Evolutionary conservation across 2,113 vertebrate species (phyloP), one percentile per base, ranked within the genome.

Genomic region (Haemorhous mexicanus): DNA sequence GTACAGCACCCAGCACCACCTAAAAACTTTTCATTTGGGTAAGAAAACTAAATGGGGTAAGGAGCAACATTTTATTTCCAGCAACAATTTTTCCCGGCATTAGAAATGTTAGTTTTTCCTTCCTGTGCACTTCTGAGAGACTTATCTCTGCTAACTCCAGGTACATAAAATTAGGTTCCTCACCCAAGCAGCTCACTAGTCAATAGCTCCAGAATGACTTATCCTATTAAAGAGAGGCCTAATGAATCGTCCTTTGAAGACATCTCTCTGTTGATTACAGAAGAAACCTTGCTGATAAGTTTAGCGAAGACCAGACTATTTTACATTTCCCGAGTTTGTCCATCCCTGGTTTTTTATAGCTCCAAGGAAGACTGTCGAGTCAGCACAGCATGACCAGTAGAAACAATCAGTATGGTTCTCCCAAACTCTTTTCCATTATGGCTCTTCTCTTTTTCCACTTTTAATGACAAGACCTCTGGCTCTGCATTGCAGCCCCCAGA

Each of bases 361-460:
- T 80, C 46, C 43, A 77, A 17, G 1, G 1, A 84, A 62, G 59
- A 39, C 3, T 14, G 20, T 7, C 33, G 66, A 83, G 30, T 28
- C 6, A 4, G n/a, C 49, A 61, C 9, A 3, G 7, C 11, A 18
- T 3, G 32, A 41, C 4, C n/a, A 69, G 8, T 2, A n/a, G 28
- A 62, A 80, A 17, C 16, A 79, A 4, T 22, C 56, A 52, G 10
- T 7, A 8, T 0, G 56, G 32, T 17, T 41, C 30, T 64, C 22
- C 70, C 20, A 76, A 69, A 69, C 13, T 55, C 24, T n/a, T 75
- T 46, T 44, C 24, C 7, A 16, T 32, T 30, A 23, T 7, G 20
- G 23, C 6, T 63, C 20, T 37, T 77, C 39, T 72, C 21, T 83
- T 76, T 63, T 59, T 30, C 39, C 26, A 30, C 26, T 76, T 63